Conservation (phyloP, 2,113 vertebrate genomes). For the Lutjanus erythropterus region DNA sequence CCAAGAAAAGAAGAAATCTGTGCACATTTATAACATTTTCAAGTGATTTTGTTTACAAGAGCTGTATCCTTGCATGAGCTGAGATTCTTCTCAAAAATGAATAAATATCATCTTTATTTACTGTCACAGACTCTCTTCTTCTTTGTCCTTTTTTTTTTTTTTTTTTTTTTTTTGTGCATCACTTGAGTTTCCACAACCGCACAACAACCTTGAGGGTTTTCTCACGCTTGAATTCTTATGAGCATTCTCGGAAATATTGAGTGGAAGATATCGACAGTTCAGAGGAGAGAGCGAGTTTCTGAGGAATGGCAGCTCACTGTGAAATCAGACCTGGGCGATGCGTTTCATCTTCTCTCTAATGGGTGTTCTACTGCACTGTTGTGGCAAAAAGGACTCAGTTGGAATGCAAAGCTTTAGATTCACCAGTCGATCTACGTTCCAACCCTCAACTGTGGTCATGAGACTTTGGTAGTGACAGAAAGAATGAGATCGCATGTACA, state of each 20-base stretch:
- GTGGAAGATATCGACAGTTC: slow-evolving; percentile 23
- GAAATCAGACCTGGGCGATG: neutral
- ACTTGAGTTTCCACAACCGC: neutral
- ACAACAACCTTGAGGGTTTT: neutral
- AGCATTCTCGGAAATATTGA: slow-evolving; percentile 24
- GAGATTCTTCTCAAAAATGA: slow-evolving; percentile 71
- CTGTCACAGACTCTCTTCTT: slow-evolving; percentile 25
- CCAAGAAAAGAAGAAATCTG: slow-evolving; percentile 61
- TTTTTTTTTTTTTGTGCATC: neutral
- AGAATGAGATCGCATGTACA: neutral
- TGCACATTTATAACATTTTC: slow-evolving; percentile 70
- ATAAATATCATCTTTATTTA: slow-evolving; percentile 80
- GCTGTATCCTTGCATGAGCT: slow-evolving; percentile 81
- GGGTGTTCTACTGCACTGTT: neutral
- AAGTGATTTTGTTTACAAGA: slow-evolving; percentile 79
- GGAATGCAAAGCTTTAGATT: neutral
- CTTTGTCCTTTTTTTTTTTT: neutral
- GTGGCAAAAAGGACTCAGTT: neutral
- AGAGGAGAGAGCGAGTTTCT: neutral
- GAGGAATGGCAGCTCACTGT: neutral
- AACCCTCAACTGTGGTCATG: neutral
- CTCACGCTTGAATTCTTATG: slow-evolving; percentile 4
- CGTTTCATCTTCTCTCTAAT: neutral
- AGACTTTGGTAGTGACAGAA: neutral
- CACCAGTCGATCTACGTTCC: neutral